A percentile compares a stretch with the other conserved stretches of the same genome.
Conservation (phyloP, 2,113 vertebrate species). For the Montifringilla adamsi region DNA sequence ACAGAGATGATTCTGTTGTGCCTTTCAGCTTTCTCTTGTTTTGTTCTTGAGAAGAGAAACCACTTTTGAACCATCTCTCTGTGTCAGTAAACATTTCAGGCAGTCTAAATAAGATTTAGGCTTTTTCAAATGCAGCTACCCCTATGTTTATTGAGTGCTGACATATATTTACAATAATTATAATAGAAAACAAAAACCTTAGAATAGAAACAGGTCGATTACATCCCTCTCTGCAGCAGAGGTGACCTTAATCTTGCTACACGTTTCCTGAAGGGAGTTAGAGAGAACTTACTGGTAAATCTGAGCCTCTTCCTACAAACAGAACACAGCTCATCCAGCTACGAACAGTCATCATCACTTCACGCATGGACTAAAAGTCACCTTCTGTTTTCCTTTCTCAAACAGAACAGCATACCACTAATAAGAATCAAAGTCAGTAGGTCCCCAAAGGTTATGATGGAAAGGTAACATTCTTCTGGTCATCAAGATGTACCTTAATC, state of each 20-base stretch:
- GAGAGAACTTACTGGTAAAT: not conserved
- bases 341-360: not conserved
- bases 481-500: not conserved
- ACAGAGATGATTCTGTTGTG: conserved; percentile 1
- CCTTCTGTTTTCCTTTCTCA: not conserved
- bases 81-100: not conserved
- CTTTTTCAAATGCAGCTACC: not conserved
- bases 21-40: conserved; percentile 23
- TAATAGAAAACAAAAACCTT: not conserved
- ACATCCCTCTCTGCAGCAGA: not conserved
- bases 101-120: not conserved
- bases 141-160: not conserved
- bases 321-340: not conserved
- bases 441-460: not conserved
- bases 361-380: not conserved
- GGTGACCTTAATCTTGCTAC: not conserved
- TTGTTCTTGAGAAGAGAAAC: conserved; percentile 1
- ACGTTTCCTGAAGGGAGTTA: not conserved
- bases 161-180: not conserved
- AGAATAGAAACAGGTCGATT: not conserved
- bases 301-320: not conserved
- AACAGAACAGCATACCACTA: not conserved
- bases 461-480: not conserved
- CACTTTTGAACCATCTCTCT: conserved; percentile 37
- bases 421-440: not conserved